Percentiles rank a stretch among this genome's conserved stretches.
These are phyloP conservation scores for Boleophthalmus pectinirostris DNA, from an alignment of 2,113 vertebrate genomes.

Conservation along the genomic window DNA sequence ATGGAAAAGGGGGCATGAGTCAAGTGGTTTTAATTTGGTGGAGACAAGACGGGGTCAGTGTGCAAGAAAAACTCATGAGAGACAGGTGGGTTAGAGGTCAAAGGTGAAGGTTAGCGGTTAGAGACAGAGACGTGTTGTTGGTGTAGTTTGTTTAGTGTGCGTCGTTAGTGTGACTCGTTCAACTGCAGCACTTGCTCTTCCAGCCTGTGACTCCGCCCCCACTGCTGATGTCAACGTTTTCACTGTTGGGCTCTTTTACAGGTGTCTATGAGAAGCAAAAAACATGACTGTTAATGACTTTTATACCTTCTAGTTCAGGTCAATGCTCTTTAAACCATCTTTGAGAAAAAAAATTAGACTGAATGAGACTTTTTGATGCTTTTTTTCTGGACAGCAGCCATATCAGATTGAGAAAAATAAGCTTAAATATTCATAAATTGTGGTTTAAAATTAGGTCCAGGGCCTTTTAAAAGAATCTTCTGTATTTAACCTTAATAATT, in stretches of 20 bases:
- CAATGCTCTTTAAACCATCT: no score
- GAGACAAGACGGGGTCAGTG: constrained; percentile 66
- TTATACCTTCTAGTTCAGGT: no score
- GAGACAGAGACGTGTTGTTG: constrained; percentile 28
- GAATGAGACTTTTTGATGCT: no score
- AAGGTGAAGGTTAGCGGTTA: constrained; percentile 70
- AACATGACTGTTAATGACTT: background rate
- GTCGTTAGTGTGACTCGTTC: constrained; percentile 73
- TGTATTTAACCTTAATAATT: no score
- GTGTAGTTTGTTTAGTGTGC: constrained; percentile 36
- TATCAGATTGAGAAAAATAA: no score
- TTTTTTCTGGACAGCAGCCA: no score
- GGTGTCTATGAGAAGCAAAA: constrained; percentile 81
- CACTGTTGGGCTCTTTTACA: constrained; percentile 99
- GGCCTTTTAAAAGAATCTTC: no score
- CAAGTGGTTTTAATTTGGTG: constrained; percentile 89
- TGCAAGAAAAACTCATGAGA: constrained; percentile 71
- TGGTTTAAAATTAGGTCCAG: no score
- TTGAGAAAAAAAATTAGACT: no score
- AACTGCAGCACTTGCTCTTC: constrained; percentile 99
- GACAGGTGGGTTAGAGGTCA: constrained; percentile 72
- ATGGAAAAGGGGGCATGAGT: constrained; percentile 64
- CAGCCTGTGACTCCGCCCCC: constrained; percentile 93
- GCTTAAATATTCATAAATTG: no score
- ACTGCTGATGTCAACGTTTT: constrained; percentile 98